A percentile compares a stretch with the other conserved stretches of the same genome.
phyloP scores from a whole-genome alignment of 2,888 invertebrate species.

The Cinara cedri region DNA sequence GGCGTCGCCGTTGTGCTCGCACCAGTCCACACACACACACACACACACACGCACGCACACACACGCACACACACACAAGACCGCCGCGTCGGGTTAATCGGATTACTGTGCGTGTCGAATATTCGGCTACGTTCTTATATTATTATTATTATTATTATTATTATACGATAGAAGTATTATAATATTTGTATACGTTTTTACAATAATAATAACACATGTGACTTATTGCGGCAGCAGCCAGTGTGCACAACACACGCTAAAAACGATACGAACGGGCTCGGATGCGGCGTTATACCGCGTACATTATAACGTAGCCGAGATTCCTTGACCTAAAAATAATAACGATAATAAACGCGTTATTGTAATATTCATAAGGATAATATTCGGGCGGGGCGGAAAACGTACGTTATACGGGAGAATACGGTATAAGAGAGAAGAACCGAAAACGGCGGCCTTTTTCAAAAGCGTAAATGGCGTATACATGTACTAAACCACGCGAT shows the following conservation, averaged over 20 bases:
- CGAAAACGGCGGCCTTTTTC: background rate
- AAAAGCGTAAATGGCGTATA: no score
- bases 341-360: slow-evolving; percentile 9
- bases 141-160: background rate
- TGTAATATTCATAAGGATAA: no score
- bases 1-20: slow-evolving; percentile 1
- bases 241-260: slow-evolving; percentile 49
- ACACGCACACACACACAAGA: slow-evolving; percentile 22
- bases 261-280: background rate
- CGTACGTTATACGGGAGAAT: slow-evolving; percentile 5
- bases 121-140: slow-evolving; percentile 10
- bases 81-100: slow-evolving; percentile 36
- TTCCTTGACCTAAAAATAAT: slow-evolving; percentile 51
- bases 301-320: background rate
- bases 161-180: background rate
- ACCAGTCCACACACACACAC: background rate
- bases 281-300: slow-evolving; percentile 16
- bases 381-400: background rate
- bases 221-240: slow-evolving; percentile 41
- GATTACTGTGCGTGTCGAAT: slow-evolving; percentile 53
- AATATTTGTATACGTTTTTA: no score
- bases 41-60: background rate
- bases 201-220: slow-evolving; percentile 8
- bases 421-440: background rate
- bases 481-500: background rate